Evolutionary conservation across 2,888 invertebrate genomes (phyloP).

Genomic region (Hipparchia sbordonii): DNA sequence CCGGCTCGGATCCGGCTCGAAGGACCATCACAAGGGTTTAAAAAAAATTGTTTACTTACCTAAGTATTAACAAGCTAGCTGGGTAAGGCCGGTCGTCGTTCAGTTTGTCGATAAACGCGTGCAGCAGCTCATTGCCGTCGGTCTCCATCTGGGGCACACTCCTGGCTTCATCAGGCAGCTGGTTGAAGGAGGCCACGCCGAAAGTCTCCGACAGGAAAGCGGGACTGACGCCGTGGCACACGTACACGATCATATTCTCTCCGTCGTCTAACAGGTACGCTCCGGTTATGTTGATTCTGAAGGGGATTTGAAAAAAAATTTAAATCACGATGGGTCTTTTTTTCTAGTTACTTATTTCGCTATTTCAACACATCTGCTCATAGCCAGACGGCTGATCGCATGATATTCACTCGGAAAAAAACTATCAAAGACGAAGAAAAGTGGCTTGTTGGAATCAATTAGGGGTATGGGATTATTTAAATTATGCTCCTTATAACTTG

Average conservation of each 20-base stretch:
- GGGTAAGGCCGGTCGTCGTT: conserved; percentile 93
- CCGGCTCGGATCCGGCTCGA: no score
- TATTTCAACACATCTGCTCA: no score
- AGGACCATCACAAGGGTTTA: no score
- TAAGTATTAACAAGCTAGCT: conserved; percentile 90
- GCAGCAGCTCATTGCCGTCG: conserved; percentile 87
- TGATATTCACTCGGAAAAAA: no score
- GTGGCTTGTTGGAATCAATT: no score
- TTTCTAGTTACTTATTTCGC: no score
- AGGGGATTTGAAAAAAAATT: neutral
- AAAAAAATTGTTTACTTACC: conserved; percentile 77
- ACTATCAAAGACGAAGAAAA: no score
- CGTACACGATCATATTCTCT: conserved; percentile 90
- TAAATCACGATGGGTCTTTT: no score
- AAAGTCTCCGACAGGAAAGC: conserved; percentile 90
- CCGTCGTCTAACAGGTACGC: conserved; percentile 96
- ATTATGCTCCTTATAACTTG: no score
- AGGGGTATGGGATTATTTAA: no score
- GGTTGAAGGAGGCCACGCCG: conserved; percentile 88
- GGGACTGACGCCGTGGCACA: conserved; percentile 90
- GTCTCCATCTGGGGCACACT: conserved; percentile 90
- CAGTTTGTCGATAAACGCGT: conserved; percentile 90
- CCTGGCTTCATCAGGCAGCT: conserved; percentile 90
- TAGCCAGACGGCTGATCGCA: no score
- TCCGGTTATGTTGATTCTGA: conserved; percentile 88